Evolutionary conservation across 2,797 vertebrate species (phyloP).

Genomic region (Decapterus maruadsi): DNA sequence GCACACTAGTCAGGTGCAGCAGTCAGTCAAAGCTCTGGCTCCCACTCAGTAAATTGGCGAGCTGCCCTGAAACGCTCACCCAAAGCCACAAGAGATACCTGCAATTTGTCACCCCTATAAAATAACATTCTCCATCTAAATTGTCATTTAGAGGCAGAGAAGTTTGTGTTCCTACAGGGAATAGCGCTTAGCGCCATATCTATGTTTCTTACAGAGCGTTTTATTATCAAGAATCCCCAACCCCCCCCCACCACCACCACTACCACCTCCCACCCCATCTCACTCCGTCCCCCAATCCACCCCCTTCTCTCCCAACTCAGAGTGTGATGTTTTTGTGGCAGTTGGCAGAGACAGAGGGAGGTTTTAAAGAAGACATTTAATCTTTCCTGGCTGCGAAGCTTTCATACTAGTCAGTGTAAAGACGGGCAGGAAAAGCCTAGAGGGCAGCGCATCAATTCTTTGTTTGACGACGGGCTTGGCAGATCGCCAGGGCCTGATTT

Average conservation of each 20-base stretch:
- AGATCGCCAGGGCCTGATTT: conserved; percentile 83
- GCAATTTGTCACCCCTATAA: conserved; percentile 87
- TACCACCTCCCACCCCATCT: not conserved
- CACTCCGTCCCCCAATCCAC: not conserved
- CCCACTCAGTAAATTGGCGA: conserved; percentile 67
- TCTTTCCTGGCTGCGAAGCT: conserved; percentile 85
- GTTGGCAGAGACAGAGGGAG: conserved; percentile 87
- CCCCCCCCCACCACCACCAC: not conserved
- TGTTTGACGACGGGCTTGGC: conserved; percentile 86
- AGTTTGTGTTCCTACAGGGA: conserved; percentile 75
- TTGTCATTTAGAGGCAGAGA: conserved; percentile 73
- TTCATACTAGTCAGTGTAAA: conserved; percentile 84
- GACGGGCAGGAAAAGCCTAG: conserved; percentile 78
- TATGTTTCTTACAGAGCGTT: conserved; percentile 62
- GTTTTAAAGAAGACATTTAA: conserved; percentile 88
- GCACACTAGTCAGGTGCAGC: conserved; percentile 75
- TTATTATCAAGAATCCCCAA: conserved; percentile 55
- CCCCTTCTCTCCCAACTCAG: conserved; percentile 15
- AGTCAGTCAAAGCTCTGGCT: conserved; percentile 75
- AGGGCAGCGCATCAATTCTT: conserved; percentile 87
- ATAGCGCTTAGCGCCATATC: conserved; percentile 71
- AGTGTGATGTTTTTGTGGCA: conserved; percentile 80
- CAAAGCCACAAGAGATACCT: conserved; percentile 83
- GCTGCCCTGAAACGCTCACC: conserved; percentile 65
- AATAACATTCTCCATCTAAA: conserved; percentile 81